Conservation (phyloP, 2,888 invertebrate species). For the Auanema freiburgensis region DNA sequence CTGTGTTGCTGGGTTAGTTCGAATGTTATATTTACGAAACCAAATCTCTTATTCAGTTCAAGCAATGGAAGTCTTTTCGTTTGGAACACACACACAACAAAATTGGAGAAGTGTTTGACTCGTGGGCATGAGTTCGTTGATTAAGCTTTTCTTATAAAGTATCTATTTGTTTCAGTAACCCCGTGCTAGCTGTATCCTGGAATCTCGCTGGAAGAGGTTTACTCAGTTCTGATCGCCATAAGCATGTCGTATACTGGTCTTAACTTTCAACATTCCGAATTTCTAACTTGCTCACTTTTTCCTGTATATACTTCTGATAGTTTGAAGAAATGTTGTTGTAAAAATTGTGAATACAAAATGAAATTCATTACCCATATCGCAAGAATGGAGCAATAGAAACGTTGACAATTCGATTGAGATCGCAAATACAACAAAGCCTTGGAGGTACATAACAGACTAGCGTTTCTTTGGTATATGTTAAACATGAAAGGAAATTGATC, state of each 20-base stretch:
- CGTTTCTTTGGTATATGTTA: too few species aligned
- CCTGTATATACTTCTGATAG: too few species aligned
- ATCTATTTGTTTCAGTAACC: conserved; percentile 22
- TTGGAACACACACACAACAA: conserved; percentile 33
- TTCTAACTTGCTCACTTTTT: not conserved
- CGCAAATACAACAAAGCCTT: too few species aligned
- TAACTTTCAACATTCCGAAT: conserved; percentile 19
- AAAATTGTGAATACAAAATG: too few species aligned
- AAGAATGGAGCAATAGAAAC: too few species aligned
- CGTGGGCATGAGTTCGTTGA: conserved; percentile 25
- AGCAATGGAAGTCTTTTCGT: conserved; percentile 28
- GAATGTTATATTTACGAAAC: not conserved
- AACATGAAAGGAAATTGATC: not conserved
- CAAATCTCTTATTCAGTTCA: conserved; percentile 13
- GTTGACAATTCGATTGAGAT: too few species aligned
- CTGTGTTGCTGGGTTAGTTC: conserved; percentile 30
- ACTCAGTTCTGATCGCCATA: conserved; percentile 48
- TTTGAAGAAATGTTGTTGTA: too few species aligned
- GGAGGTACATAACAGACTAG: too few species aligned
- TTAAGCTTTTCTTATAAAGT: not conserved
- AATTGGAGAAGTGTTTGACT: conserved; percentile 29
- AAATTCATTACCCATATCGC: too few species aligned
- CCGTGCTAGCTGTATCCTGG: conserved; percentile 56
- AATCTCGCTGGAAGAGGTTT: conserved; percentile 54
- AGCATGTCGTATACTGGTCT: conserved; percentile 44